Evolutionary conservation across 2,888 invertebrate genomes (phyloP).

Genomic region (Peribatodes rhomboidaria): DNA sequence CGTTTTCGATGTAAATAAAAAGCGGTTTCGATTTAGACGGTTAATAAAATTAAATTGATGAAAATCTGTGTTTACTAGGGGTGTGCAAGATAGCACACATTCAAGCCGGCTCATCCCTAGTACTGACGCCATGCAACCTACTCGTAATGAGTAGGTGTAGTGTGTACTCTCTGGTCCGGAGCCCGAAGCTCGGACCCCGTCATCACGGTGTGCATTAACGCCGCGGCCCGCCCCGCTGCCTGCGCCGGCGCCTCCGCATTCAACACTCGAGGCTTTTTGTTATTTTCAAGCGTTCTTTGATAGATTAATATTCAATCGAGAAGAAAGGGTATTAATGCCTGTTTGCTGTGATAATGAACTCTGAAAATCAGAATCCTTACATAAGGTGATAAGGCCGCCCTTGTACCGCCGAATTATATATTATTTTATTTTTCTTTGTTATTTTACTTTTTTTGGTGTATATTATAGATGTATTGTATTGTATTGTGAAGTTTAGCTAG

Average conservation of each 20-base stretch:
- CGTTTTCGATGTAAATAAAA: no score
- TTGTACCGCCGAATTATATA: neutral
- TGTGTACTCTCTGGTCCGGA: neutral
- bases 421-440: no score
- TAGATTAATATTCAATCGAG: neutral
- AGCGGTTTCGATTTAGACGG: no score
- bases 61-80: no score
- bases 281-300: conserved; percentile 37
- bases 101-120: neutral
- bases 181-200: conserved; percentile 50
- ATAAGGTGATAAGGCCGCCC: no score
- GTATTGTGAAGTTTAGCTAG: no score
- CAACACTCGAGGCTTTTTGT: conserved; percentile 46
- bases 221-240: conserved; percentile 42
- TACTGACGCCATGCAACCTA: neutral
- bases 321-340: neutral
- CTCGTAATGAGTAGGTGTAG: neutral
- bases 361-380: no score
- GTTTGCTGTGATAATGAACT: no score
- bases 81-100: no score
- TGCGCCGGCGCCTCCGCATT: conserved; percentile 38
- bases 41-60: no score
- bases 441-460: no score
- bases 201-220: conserved; percentile 62
- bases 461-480: no score